Percentiles rank a stretch among this genome's conserved stretches.
Conservation (phyloP, 2,113 vertebrate species). For the Leptobrachium ailaonicum region DNA sequence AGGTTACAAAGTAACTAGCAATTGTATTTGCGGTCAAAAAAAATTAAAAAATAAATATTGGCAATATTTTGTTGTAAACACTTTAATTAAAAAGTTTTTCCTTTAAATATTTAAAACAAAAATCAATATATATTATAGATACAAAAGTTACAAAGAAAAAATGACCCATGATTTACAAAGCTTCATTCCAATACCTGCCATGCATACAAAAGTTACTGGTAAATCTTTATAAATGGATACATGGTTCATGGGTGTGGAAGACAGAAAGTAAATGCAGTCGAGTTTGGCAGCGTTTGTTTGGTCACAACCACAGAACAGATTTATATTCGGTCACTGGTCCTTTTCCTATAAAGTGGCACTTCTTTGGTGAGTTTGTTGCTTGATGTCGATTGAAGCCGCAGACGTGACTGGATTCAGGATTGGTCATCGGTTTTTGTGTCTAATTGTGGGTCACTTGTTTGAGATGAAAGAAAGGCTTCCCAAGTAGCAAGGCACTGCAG, state of each 20-base stretch:
- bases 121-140: slow-evolving; percentile 17
- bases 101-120: slow-evolving; percentile 32
- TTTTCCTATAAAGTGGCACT: slow-evolving; percentile 54
- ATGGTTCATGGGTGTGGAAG: neutral
- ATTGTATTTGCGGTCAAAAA: too few species aligned
- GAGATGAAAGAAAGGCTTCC: slow-evolving; percentile 89
- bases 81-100: slow-evolving; percentile 28
- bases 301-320: neutral
- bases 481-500: slow-evolving; percentile 91
- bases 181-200: slow-evolving; percentile 7
- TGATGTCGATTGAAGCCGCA: slow-evolving; percentile 42
- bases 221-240: neutral
- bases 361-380: slow-evolving; percentile 65
- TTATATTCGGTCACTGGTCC: slow-evolving; percentile 38
- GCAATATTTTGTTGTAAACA: neutral
- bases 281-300: slow-evolving; percentile 20
- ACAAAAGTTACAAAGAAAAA: slow-evolving; percentile 16
- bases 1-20: too few species aligned
- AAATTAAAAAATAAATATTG: too few species aligned
- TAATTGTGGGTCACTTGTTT: slow-evolving; percentile 66
- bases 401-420: slow-evolving; percentile 58
- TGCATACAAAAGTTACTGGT: slow-evolving; percentile 25
- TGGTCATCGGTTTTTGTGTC: slow-evolving; percentile 67
- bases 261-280: neutral
- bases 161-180: slow-evolving; percentile 4